Evolutionary conservation across 2,888 invertebrate genomes (phyloP), one percentile per base, ranked within the genome.

Genomic region (Dromius quadrimaculatus): DNA sequence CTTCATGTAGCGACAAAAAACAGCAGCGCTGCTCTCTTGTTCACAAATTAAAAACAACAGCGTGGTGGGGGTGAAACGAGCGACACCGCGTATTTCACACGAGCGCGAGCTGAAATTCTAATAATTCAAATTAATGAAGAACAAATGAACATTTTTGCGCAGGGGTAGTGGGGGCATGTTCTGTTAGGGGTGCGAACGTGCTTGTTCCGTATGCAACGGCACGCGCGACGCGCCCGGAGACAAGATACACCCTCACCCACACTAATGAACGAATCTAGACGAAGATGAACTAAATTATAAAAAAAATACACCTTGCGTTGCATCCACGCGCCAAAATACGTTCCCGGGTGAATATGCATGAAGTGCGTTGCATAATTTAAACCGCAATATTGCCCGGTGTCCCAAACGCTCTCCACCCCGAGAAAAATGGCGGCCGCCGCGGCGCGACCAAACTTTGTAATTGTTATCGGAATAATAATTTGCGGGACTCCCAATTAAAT

Each of bases 131-230:
- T 82, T 82, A 82, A 82, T 82, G 81, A 82, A 81, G 82, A 81
- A 82, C 81, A 82, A 82, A 82, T 82, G 81, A 81, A 82, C 82
- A 82, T 82, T 82, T 82, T 82, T 82, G 80, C 78, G 34, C 34
- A 13, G 41, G 9, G 41, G 41, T n/a, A 19, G 28, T n/a, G 2
- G 50, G 11, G 13, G 50, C 11, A 1, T 2, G 9, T 19, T 28
- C 13, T 19, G 15, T 13, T n/a, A 20, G 22, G 22, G 32, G 36
- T 13, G 34, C 23, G 66, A 68, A 68, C 81, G 81, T 81, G 82
- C 81, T 79, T 78, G 79, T 81, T 82, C 79, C 78, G 80, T 82
- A 82, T 82, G 82, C 82, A 78, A 78, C 81, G 82, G 81, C 82
- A 82, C 81, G 82, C 68, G 57, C 59, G 41, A 28, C 3, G 20